Evolutionary conservation across 2,113 vertebrate species (phyloP), one percentile per base, ranked within the genome.

Genomic region (Taurulus bubalis): DNA sequence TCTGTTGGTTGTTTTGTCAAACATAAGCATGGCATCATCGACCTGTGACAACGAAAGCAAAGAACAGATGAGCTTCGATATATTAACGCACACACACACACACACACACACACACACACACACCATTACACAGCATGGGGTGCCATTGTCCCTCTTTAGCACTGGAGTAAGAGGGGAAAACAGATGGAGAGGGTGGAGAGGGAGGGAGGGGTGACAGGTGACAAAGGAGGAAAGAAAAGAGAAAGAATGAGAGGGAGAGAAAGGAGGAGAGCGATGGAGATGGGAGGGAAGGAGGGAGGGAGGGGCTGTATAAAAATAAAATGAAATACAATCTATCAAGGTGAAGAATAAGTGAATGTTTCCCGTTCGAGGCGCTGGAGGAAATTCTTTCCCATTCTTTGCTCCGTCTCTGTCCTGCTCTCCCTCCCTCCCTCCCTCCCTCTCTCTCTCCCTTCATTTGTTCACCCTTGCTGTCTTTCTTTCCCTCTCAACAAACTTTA

Each of bases 1-100:
- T 90, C 97, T 94, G 94, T 99, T 98, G 92, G 97, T 99, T 38
- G 97, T 99, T 96, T 99, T 99, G 96, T 99, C 97, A 6, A 99
- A 99, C 97, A 98, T 98, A 86, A 99, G 95, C 97, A 99, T 98
- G 67, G 97, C 97, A 28, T 99, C 97, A 0, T 99, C 97, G 83
- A 98, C 97, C 97, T 99, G 94, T 59, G 82, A 88, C 75, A 70
- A 93, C 87, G 87, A 90, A 45, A 81, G 91, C 16, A 68, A 73
- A 91, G 87, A 86, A 87, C 80, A 83, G 81, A 91, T 91, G 85
- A 93, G 92, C 89, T 88, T 80, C 55, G 34, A 55, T 79, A 34
- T 71, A 79, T 14, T 85, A 24, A 15, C 78, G 63, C 80, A 76
- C 71, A 68, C 67, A 63, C 1, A 81, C 6, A 65, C 63, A 80